A percentile compares a stretch with the other conserved stretches of the same genome.
Evolutionary conservation across 2,888 invertebrate species (phyloP).

Genomic region (Steromphala cineraria): DNA sequence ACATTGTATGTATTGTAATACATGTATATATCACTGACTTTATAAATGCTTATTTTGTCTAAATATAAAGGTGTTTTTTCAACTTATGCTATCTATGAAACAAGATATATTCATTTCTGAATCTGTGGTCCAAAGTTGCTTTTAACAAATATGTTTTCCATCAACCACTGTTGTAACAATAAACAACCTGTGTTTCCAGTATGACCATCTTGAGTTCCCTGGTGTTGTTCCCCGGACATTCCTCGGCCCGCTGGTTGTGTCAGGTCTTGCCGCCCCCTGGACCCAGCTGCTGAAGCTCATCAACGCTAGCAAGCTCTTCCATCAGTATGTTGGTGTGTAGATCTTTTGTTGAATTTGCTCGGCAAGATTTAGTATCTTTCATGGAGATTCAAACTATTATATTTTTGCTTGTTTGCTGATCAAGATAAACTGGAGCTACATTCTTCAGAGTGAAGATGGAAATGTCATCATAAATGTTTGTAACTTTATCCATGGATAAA

Average conservation of each 20-base stretch:
- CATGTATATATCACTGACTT: too few species aligned
- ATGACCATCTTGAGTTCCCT: constrained; percentile 97
- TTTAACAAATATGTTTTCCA: not conserved
- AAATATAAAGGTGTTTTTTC: too few species aligned
- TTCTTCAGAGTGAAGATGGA: too few species aligned
- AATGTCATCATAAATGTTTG: too few species aligned
- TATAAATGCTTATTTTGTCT: too few species aligned
- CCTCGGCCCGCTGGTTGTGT: constrained; percentile 90
- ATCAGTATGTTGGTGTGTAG: constrained; percentile 82
- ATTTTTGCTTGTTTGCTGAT: not conserved
- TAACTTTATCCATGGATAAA: too few species aligned
- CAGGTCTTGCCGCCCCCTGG: constrained; percentile 86
- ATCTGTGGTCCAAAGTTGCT: not conserved
- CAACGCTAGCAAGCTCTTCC: constrained; percentile 88
- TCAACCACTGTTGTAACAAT: not conserved
- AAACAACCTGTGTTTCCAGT: constrained; percentile 80
- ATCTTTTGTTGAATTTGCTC: too few species aligned
- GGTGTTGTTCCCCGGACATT: constrained; percentile 98
- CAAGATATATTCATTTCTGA: not conserved
- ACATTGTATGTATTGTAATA: too few species aligned
- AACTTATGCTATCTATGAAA: not conserved
- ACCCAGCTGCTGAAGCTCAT: constrained; percentile 66
- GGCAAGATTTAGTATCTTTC: too few species aligned
- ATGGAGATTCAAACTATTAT: too few species aligned
- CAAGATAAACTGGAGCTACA: not conserved